Percentiles rank a stretch among this genome's conserved stretches.
Conservation (phyloP, 2,797 vertebrate genomes). For the Eupleurogrammus muticus region DNA sequence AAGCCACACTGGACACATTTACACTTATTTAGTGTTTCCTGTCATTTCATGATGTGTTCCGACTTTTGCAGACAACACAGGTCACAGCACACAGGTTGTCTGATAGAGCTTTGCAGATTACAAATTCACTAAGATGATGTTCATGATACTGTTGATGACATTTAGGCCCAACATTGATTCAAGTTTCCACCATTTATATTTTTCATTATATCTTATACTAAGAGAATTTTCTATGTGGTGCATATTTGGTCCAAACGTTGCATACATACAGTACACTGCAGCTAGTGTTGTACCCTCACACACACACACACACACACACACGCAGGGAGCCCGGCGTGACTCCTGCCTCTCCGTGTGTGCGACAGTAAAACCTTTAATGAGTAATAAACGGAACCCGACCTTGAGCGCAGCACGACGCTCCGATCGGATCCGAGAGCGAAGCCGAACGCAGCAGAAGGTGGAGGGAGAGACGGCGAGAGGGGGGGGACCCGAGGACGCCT, state of each 20-base stretch:
- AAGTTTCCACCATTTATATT: no score
- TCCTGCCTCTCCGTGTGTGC: constrained; percentile 33
- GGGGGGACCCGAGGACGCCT: neutral
- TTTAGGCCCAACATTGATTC: neutral
- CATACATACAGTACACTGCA: neutral
- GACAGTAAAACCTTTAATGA: constrained; percentile 62
- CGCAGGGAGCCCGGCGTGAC: constrained; percentile 17
- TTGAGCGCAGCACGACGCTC: constrained; percentile 47
- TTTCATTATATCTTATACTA: no score
- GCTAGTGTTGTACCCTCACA: constrained; percentile 5
- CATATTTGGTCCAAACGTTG: neutral
- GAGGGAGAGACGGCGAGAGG: neutral
- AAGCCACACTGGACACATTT: constrained; percentile 14
- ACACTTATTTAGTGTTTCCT: constrained; percentile 4
- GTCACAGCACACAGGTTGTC: neutral
- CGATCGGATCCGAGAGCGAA: constrained; percentile 32
- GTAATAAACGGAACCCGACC: constrained; percentile 55
- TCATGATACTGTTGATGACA: neutral
- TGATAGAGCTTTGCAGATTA: neutral
- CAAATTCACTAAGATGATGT: neutral
- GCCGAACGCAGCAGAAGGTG: constrained; percentile 36
- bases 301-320: neutral
- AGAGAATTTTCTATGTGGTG: neutral
- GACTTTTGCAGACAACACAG: no score
- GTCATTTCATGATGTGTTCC: neutral